phyloP scores from a whole-genome alignment of 2,113 vertebrate species.

The Calidris pygmaea region DNA sequence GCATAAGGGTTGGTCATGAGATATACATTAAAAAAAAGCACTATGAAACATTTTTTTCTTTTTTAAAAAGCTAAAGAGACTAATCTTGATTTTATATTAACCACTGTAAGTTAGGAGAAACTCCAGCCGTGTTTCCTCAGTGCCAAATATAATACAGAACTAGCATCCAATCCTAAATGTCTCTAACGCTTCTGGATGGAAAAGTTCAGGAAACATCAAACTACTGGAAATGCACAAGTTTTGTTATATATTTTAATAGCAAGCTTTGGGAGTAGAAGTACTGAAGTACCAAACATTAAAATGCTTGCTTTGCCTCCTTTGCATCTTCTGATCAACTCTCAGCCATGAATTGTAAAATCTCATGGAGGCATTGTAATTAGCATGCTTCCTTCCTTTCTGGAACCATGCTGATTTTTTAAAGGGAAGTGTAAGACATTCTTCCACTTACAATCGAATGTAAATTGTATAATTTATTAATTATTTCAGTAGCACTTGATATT shows the following conservation, averaged over 20 bases:
- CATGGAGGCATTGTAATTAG: slow-evolving; percentile 55
- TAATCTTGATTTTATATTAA: background rate
- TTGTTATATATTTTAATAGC: slow-evolving; percentile 6
- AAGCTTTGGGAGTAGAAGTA: slow-evolving; percentile 48
- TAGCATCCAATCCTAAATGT: background rate
- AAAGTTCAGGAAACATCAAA: background rate
- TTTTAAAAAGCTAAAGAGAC: background rate
- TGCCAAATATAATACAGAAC: background rate
- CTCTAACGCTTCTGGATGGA: background rate
- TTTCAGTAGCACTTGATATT: slow-evolving; percentile 73
- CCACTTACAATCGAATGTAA: slow-evolving; percentile 65
- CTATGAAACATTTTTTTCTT: background rate
- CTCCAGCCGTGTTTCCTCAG: background rate
- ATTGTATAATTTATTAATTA: slow-evolving; percentile 71
- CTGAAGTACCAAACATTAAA: slow-evolving; percentile 49
- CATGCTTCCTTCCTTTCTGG: slow-evolving; percentile 64
- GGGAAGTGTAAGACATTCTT: slow-evolving; percentile 55
- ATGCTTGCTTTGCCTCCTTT: slow-evolving; percentile 30
- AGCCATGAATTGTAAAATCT: slow-evolving; percentile 23
- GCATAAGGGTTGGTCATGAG: background rate
- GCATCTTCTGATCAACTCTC: slow-evolving; percentile 58
- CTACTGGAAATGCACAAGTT: background rate
- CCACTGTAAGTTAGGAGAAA: background rate
- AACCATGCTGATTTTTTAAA: slow-evolving; percentile 68
- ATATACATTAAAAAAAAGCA: background rate